Evolutionary conservation across 2,113 vertebrate species (phyloP).

Genomic region (Prionailurus bengalensis): DNA sequence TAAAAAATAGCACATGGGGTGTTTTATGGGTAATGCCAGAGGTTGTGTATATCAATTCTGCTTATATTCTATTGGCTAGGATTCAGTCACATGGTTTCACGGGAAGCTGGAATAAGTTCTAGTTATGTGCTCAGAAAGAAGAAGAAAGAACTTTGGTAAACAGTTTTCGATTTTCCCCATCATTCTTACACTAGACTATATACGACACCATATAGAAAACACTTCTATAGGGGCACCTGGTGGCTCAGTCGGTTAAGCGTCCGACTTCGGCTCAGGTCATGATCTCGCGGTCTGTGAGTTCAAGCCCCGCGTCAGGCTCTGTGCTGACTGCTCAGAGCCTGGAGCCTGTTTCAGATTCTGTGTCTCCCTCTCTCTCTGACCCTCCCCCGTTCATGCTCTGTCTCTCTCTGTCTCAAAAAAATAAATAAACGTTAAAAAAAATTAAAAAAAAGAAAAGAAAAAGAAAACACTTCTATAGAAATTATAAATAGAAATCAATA

Average conservation of each 20-base stretch:
- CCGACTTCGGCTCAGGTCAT: no score
- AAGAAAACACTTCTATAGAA: conserved; percentile 48
- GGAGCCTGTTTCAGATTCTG: no score
- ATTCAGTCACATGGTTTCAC: neutral
- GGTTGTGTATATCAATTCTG: conserved; percentile 9
- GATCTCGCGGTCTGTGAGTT: no score
- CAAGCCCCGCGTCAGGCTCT: no score
- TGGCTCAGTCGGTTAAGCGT: no score
- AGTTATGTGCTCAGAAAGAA: conserved; percentile 8
- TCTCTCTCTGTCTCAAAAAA: no score
- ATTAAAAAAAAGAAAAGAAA: no score
- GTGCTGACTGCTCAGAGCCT: no score
- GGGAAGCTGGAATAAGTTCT: neutral
- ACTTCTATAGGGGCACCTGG: neutral
- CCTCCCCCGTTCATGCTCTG: no score
- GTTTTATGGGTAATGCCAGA: neutral
- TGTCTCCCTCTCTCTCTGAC: no score
- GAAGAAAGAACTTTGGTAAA: conserved; percentile 23
- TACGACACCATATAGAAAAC: conserved; percentile 21
- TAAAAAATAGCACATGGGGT: neutral
- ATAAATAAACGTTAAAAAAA: no score
- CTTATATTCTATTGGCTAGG: neutral
- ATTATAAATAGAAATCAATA: conserved; percentile 64
- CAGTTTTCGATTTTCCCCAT: neutral
- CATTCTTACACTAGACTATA: conserved; percentile 55